Evolutionary conservation across 92 coral and sea anemone genomes (phyloP).

Genomic region (Porites divaricata): DNA sequence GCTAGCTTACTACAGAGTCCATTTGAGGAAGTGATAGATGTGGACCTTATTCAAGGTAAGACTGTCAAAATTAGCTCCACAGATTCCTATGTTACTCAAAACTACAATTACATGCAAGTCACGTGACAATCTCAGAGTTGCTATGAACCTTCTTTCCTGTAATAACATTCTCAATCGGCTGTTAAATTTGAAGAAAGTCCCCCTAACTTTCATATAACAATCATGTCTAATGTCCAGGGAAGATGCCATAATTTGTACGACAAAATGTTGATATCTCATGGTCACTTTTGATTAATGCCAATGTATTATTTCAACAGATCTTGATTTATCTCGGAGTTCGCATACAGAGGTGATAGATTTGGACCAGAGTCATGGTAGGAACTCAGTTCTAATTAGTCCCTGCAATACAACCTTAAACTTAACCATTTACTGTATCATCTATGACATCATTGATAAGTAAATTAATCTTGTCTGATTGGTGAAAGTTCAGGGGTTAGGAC

Average conservation of each 20-base stretch:
- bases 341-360: background rate
- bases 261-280: background rate
- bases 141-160: no score
- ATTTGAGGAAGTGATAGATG: background rate
- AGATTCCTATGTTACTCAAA: background rate
- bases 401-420: slow-evolving; percentile 3
- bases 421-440: background rate
- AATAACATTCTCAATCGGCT: background rate
- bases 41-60: background rate
- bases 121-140: no score
- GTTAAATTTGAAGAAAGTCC: background rate
- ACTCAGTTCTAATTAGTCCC: background rate
- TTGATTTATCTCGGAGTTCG: background rate
- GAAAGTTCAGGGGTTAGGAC: background rate
- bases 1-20: background rate
- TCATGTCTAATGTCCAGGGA: background rate
- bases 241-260: background rate
- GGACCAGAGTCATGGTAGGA: background rate
- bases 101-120: no score
- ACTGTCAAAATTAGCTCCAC: background rate
- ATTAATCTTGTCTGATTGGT: background rate
- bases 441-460: background rate
- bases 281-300: background rate
- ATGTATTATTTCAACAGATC: slow-evolving; percentile 5
- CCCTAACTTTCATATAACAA: background rate